Evolutionary conservation across 1,140 invertebrate species (phyloP).

Genomic region (Brachionus plicatilis): DNA sequence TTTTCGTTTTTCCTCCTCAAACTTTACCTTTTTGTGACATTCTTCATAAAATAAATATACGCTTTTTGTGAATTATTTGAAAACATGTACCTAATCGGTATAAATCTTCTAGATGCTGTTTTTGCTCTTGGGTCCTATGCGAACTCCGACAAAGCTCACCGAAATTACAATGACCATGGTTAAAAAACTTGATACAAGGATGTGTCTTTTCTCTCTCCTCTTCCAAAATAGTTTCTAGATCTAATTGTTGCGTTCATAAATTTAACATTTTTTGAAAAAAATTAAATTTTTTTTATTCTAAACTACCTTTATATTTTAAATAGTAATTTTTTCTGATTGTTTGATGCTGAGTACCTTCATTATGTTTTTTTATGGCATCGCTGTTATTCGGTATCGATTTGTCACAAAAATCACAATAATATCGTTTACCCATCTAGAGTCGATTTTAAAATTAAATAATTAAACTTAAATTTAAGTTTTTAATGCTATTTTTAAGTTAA

Average conservation of each 20-base stretch:
- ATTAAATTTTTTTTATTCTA: not conserved
- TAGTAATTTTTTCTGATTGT: not conserved
- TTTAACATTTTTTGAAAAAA: not conserved
- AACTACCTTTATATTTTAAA: slow-evolving; percentile 7
- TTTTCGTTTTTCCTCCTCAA: not conserved
- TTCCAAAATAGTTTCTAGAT: not conserved
- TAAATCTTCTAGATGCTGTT: slow-evolving; percentile 23
- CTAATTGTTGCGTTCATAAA: not conserved
- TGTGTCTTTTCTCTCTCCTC: slow-evolving; percentile 21
- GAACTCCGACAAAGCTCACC: not conserved
- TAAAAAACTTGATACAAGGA: slow-evolving; percentile 7
- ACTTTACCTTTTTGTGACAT: slow-evolving; percentile 12
- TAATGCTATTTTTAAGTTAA: not conserved
- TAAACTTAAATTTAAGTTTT: not conserved
- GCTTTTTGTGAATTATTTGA: not conserved
- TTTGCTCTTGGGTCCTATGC: slow-evolving; percentile 6
- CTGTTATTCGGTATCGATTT: slow-evolving; percentile 4
- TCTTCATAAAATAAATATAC: not conserved
- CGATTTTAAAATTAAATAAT: not conserved
- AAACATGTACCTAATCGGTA: not conserved
- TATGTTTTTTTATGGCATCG: not conserved
- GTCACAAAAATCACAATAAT: slow-evolving; percentile 41
- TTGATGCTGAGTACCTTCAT: slow-evolving; percentile 27
- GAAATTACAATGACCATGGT: not conserved
- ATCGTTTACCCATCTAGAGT: slow-evolving; percentile 19